Percentiles rank a stretch among this genome's conserved stretches.
These are phyloP conservation scores for Arenicola marina DNA, from an alignment of 2,888 invertebrate species.

Conservation along the genomic window DNA sequence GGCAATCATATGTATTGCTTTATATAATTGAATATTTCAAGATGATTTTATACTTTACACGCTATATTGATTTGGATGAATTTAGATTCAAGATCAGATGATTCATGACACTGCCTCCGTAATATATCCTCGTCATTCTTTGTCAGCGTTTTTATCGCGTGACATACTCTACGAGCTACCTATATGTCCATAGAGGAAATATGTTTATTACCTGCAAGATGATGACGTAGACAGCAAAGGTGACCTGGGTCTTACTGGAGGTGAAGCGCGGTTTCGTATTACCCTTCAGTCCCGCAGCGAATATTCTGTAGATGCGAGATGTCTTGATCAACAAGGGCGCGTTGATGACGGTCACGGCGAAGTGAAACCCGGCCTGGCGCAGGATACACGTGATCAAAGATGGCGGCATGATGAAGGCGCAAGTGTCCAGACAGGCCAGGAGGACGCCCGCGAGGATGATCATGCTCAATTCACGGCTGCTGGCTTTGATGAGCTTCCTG, in stretches of 20 bases:
- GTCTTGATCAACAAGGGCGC: constrained; percentile 35
- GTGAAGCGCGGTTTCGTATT: constrained; percentile 11
- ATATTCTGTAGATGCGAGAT: constrained; percentile 42
- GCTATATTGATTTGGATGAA: too few species aligned
- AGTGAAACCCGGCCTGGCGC: constrained; percentile 17
- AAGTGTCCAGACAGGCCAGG: constrained; percentile 8
- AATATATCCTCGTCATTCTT: too few species aligned
- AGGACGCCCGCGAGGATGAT: constrained; percentile 22
- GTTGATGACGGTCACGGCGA: constrained; percentile 17
- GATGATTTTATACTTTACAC: too few species aligned
- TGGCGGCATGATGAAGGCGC: constrained; percentile 13
- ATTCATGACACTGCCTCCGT: too few species aligned
- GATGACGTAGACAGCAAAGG: too few species aligned
- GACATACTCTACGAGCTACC: too few species aligned
- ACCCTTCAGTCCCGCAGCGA: constrained; percentile 31
- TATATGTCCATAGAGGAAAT: too few species aligned
- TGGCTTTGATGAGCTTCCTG: constrained; percentile 27
- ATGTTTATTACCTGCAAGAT: too few species aligned
- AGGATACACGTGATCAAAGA: constrained; percentile 4
- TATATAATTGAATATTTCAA: too few species aligned
- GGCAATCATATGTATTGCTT: too few species aligned
- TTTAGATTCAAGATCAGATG: too few species aligned
- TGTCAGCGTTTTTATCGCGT: too few species aligned
- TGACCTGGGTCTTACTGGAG: constrained; percentile 13
- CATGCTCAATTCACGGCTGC: constrained; percentile 21